phyloP scores from a whole-genome alignment of 2,797 vertebrate species.

The Notolepis coatsorum region DNA sequence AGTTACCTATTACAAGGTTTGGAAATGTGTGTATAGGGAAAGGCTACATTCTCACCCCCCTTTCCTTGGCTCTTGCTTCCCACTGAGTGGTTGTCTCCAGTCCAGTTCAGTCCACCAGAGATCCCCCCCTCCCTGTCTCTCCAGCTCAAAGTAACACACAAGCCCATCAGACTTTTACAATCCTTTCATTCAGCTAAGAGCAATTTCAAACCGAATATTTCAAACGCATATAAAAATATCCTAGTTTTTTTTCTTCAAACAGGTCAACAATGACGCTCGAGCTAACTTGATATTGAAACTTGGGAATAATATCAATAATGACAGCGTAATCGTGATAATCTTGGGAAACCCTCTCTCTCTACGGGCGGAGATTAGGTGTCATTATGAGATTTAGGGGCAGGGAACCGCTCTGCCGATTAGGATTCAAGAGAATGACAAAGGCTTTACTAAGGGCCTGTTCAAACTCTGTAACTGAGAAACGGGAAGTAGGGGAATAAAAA shows the following conservation, averaged over 20 bases:
- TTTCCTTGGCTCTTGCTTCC: conserved; percentile 53
- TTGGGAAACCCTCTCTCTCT: conserved; percentile 30
- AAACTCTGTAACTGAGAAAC: conserved; percentile 32
- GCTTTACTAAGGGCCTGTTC: conserved; percentile 35
- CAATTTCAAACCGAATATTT: conserved; percentile 70
- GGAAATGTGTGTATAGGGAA: conserved; percentile 30
- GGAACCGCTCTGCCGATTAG: conserved; percentile 44
- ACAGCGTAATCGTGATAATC: conserved; percentile 59
- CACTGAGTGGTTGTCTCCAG: conserved; percentile 53
- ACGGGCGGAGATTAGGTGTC: conserved; percentile 45
- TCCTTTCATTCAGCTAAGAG: conserved; percentile 58
- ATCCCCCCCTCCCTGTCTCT: conserved; percentile 45
- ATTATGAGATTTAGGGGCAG: conserved; percentile 66
- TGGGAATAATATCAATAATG: conserved; percentile 67
- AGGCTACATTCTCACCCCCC: conserved; percentile 14
- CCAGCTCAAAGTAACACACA: conserved; percentile 64
- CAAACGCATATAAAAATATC: conserved; percentile 54
- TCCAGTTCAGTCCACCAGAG: conserved; percentile 68
- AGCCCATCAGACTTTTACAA: conserved; percentile 72
- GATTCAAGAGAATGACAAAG: conserved; percentile 49
- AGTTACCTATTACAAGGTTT: conserved; percentile 45
- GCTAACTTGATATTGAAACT: conserved; percentile 45
- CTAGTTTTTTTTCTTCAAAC: conserved; percentile 29
- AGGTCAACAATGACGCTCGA: conserved; percentile 42
- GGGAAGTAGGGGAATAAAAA: conserved; percentile 25